Conservation (phyloP, 2,113 vertebrate genomes). For the Anser brachyrhynchus region DNA sequence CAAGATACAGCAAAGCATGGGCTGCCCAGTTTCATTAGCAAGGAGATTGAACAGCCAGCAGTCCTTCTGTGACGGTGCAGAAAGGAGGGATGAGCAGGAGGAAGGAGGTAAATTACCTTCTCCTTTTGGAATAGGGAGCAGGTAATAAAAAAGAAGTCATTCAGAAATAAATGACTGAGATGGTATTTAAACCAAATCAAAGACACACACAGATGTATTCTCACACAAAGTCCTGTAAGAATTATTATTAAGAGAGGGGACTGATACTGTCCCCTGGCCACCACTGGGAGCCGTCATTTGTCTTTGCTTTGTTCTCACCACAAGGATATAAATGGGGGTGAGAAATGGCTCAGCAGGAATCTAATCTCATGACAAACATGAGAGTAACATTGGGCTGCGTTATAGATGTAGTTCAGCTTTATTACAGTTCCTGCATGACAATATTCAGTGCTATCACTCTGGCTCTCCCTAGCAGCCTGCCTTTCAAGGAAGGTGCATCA, state of each 20-base stretch:
- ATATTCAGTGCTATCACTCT: rapidly evolving
- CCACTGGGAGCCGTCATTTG: not conserved
- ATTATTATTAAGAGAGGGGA: not conserved
- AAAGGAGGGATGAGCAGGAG: not conserved
- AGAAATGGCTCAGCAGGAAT: not conserved
- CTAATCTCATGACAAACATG: not conserved
- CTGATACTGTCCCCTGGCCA: not conserved
- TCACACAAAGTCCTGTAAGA: not conserved
- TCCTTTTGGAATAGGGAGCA: not conserved
- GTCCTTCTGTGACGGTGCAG: not conserved
- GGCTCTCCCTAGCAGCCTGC: not conserved
- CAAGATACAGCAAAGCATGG: not conserved
- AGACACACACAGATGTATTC: rapidly evolving
- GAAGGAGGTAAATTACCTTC: not conserved
- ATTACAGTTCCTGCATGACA: not conserved
- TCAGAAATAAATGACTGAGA: not conserved
- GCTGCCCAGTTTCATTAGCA: not conserved
- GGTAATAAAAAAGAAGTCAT: not conserved
- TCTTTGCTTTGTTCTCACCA: conserved; percentile 11
- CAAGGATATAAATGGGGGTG: not conserved
- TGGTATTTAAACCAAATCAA: not conserved
- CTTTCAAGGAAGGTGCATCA: rapidly evolving
- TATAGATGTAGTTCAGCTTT: not conserved
- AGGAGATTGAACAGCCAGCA: not conserved
- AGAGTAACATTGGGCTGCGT: not conserved